Base-by-base conservation (phyloP, 2,797 vertebrate species). In the Pogoniulus pusillus region DNA sequence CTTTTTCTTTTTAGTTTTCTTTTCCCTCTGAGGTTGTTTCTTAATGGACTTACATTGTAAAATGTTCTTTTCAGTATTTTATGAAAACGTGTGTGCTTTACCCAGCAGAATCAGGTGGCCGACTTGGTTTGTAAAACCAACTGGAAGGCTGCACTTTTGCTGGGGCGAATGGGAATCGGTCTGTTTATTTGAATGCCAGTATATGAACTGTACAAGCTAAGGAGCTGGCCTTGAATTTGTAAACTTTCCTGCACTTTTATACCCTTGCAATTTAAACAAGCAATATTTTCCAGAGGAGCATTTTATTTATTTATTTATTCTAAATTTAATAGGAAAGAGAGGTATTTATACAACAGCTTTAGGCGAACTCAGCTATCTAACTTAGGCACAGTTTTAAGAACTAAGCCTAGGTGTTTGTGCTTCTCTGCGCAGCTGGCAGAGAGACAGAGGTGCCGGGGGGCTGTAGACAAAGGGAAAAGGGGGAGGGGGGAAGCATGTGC, bases 161-260 rank as follows among this genome's bases (percentile, higher is more conserved):
- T 2, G 37, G 86, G 70, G 39, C 13, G 66, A 93, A 82, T 87
- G 70, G 53, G 66, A 92, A 53, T 51, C 49, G 9, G 72, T 49
- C 65, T 90, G 79, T 93, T 94, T 93, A 79, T 91, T 93, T 85
- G 86, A 93, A 87, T 90, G 73, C 49, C 23, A n/a, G 32, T 76
- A 45, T 82, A 85, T 60, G 53, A 95, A 81, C 78, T 15, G 20
- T 54, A 87, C 81, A 68, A 86, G 73, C 86, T 78, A 89, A 93
- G 73, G 47, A 87, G n/a, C 63, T 89, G 84, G 65, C 84, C 82
- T 81, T 90, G 73, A 69, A 87, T 96, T 83, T 93, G 82, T 90
- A 92, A 91, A 93, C 76, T 87, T 85, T 63, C 35, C 66, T 89
- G 55, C 15, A 10, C 82, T 85, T 92, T 94, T 84, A 92, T 89